A percentile compares a stretch with the other conserved stretches of the same genome.
These are phyloP conservation scores for Dendrocincla tyrannina DNA, from an alignment of 2,797 vertebrate species.

Conservation along the genomic window DNA sequence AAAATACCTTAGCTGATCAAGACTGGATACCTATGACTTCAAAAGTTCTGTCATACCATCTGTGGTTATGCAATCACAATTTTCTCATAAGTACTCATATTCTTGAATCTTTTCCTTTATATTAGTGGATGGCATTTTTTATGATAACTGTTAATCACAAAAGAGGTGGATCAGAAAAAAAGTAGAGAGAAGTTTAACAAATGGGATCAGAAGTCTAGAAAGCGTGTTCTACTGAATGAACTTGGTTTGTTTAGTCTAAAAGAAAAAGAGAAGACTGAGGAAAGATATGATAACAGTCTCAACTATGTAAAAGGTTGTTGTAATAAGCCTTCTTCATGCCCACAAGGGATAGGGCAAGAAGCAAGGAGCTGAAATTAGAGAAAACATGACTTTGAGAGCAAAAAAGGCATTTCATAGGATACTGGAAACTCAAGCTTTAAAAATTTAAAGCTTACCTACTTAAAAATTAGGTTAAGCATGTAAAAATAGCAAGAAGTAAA, in stretches of 20 bases:
- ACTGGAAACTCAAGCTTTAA: not conserved
- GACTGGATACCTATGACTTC: not conserved
- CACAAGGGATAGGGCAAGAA: not conserved
- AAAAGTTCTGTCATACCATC: not conserved
- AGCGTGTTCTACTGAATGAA: not conserved
- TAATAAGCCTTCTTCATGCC: not conserved
- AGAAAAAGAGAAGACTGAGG: not conserved
- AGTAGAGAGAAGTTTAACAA: not conserved
- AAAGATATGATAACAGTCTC: constrained; percentile 49
- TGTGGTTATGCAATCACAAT: not conserved
- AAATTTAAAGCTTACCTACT: not conserved
- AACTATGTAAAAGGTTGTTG: constrained; percentile 44
- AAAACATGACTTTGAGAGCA: not conserved
- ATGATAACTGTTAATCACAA: not conserved
- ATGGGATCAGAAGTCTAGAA: not conserved
- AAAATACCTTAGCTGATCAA: not conserved
- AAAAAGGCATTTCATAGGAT: not conserved
- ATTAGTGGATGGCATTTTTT: not conserved
- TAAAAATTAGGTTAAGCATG: not conserved
- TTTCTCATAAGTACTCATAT: not conserved
- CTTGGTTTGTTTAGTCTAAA: constrained; percentile 59
- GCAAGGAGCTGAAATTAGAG: not conserved
- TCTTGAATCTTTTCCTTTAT: not conserved
- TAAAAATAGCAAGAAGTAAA: not conserved
- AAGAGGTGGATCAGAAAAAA: not conserved